These are phyloP conservation scores for Enteromius treurensis DNA, from an alignment of 2,797 vertebrate genomes.

Conservation along the genomic window DNA sequence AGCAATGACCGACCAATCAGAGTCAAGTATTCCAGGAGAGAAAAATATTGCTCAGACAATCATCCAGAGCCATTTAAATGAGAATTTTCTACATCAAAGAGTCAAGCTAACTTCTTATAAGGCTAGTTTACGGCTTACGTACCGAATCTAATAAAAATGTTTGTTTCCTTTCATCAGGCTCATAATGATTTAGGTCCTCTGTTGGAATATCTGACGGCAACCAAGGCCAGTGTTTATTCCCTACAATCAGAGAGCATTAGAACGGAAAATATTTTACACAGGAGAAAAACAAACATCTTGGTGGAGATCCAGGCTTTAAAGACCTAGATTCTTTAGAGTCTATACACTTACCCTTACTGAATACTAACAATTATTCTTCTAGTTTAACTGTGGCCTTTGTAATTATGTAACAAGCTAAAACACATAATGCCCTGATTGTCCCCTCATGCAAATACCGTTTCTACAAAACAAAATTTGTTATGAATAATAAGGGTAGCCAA, in stretches of 20 bases:
- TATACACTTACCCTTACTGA: not conserved
- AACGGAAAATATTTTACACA: not conserved
- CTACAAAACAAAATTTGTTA: not conserved
- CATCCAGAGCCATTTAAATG: not conserved
- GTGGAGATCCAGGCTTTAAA: not conserved
- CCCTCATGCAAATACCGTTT: not conserved
- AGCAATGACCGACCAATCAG: not conserved
- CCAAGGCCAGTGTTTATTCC: conserved; percentile 7
- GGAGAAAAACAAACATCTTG: conserved; percentile 25
- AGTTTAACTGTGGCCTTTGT: not conserved
- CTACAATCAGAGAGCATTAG: not conserved
- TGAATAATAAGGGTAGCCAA: not conserved
- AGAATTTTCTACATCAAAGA: not conserved
- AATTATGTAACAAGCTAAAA: conserved; percentile 1
- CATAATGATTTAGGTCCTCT: not conserved
- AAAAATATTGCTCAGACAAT: not conserved
- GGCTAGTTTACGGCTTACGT: not conserved
- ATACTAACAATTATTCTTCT: not conserved
- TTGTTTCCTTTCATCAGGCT: conserved; percentile 2
- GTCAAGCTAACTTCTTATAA: not conserved
- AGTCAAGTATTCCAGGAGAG: not conserved
- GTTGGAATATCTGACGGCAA: not conserved
- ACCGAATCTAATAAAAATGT: not conserved
- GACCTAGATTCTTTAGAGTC: not conserved
- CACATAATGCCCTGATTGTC: not conserved